A percentile compares a stretch with the other conserved stretches of the same genome.
Evolutionary conservation across 2,113 vertebrate genomes (phyloP).

Genomic region (Gorsachius goisagi): DNA sequence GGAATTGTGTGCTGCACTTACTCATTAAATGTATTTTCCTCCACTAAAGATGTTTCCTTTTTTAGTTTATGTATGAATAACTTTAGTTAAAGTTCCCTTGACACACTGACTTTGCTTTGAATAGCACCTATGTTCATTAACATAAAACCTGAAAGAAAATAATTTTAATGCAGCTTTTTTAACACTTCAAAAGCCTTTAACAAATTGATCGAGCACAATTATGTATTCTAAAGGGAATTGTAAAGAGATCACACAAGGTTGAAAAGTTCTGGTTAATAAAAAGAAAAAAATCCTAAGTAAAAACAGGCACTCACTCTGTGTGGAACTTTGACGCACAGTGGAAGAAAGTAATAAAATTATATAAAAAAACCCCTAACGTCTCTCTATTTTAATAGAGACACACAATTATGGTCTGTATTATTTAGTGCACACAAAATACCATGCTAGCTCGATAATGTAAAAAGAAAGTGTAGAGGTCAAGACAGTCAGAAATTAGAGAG

Average conservation of each 20-base stretch:
- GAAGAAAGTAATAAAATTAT: slow-evolving; percentile 65
- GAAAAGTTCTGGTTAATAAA: slow-evolving; percentile 79
- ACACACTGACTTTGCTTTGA: slow-evolving; percentile 84
- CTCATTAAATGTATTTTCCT: slow-evolving; percentile 87
- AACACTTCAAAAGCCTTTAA: slow-evolving; percentile 86
- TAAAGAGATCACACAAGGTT: slow-evolving; percentile 83
- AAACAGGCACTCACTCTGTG: slow-evolving; percentile 65
- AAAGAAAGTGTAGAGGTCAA: not conserved
- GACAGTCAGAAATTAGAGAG: not conserved
- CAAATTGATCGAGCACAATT: slow-evolving; percentile 84
- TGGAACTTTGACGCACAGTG: slow-evolving; percentile 62
- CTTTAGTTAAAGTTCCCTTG: slow-evolving; percentile 84
- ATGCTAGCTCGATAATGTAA: not conserved
- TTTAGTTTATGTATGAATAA: slow-evolving; percentile 87
- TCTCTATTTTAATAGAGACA: not conserved
- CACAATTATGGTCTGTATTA: not conserved
- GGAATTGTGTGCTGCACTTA: slow-evolving; percentile 86
- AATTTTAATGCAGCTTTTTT: slow-evolving; percentile 85
- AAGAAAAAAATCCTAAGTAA: slow-evolving; percentile 67
- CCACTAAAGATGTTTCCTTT: slow-evolving; percentile 84
- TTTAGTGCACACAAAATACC: not conserved
- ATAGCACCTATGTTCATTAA: slow-evolving; percentile 87
- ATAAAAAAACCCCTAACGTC: not conserved
- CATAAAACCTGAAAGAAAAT: slow-evolving; percentile 87
- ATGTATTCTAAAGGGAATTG: slow-evolving; percentile 82